Base-by-base conservation (phyloP, 2,888 invertebrate genomes). In the Drosophila buzzatii region DNA sequence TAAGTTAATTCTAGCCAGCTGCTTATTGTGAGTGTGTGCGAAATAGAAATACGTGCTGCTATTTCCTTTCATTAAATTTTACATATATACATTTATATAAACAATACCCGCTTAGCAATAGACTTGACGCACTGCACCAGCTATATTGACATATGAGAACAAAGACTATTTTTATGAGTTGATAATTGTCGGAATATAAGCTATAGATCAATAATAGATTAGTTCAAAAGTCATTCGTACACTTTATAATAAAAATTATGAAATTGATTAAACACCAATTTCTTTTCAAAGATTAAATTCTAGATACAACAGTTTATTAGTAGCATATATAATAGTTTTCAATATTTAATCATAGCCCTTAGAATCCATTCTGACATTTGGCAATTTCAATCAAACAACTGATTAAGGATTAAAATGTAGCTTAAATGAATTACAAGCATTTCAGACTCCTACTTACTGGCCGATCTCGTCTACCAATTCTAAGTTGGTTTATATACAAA, bases 1-100 rank as follows among this genome's bases (percentile, higher is more conserved):
- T 33, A n/a, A 33, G 33, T 18, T 12, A 33, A 51, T 51, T 33
- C 53, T 31, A 55, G 23, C 2, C 23, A 39, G 37, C 7, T 51
- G 47, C 47, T 47, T n/a, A 14, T 16, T 47, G 23, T 47, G 47
- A 27, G 27, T 35, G 33, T 33, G 14, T 37, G 8, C 37, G 37
- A 7, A 35, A 49, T 61, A 42, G 31, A 23, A 39, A 47, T 73
- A 85, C 88, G 88, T 85, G 82, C 41, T 31, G 85, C 61, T 12
- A 82, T 85, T 79, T 85, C 53, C 59, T 63, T 80, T 71, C 45
- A 49, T 10, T 60, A 14, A 53, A 20, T 3, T 20, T 12, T 44
- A 20, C 44, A 44, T 44, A 44, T 0, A 44, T 6, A 44, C 12
- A 10, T n/a, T n/a, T n/a, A 8, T 39, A 39, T 37, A 5, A 39